Base-by-base conservation (phyloP, 2,888 invertebrate species). In the Oscheius sp. region DNA sequence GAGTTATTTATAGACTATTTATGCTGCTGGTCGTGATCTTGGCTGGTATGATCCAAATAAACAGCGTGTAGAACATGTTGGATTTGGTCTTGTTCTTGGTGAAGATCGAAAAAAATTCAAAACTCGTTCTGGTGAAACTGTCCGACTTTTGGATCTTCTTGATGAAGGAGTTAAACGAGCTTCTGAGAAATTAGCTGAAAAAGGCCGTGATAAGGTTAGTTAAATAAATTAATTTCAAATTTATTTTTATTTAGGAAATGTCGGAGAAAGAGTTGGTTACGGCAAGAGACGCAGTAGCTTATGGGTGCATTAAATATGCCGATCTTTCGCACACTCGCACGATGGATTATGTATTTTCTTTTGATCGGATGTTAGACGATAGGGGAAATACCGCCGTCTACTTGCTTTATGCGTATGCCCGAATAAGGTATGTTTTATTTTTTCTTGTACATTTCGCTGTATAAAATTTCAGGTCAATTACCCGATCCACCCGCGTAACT, bases 341-440 rank as follows among this genome's bases (percentile, higher is more conserved):
- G 72, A 94, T 81, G 73, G 98, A 98, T 88, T 99, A 99, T 89
- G 92, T 98, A 1, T 99, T 99, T 90, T 97, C 96, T 0, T 99
- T 97, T 90, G 96, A 99, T 88, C 95, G 95, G 90, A 99, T 99
- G 99, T 91, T 99, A 78, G 97, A 99, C 88, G 98, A 99, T 89
- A 94, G 94, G 89, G 99, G 99, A 12, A 99, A 99, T 89, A 99
- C 99, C 0, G 99, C 99, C 0, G 97, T 96, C 0, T 99, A 99
- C 89, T 91, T 99, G 68, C 90, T 99, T 7, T 99, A 99, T 89
- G 95, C 96, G 0, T 92, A 94, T 83, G 96, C 96, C 12, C 92
- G 99, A 52, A 99, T 99, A 80, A 92, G 94, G 87, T 96, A 94
- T 58, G 73, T 45, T 21, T 53, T 16, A 5, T 52, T 27, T 66